phyloP scores from a whole-genome alignment of 2,888 invertebrate genomes.

The Drosophila kuntzei region DNA sequence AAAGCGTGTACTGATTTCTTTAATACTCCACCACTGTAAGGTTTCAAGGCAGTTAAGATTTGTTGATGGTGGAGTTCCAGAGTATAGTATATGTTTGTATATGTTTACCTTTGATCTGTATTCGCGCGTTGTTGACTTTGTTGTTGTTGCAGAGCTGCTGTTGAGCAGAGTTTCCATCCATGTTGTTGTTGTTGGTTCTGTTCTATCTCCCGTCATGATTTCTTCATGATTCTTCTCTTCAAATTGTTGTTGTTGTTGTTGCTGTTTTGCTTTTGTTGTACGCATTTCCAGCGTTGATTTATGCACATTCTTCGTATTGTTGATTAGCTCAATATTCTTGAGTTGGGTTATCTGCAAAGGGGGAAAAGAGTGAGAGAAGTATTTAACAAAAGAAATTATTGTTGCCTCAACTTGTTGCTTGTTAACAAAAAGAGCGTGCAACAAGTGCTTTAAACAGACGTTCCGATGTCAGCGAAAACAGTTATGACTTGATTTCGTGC shows the following conservation, averaged over 20 bases:
- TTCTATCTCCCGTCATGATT: slow-evolving; percentile 42
- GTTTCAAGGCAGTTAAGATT: no score
- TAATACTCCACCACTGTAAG: no score
- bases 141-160: slow-evolving; percentile 55
- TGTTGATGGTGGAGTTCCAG: no score
- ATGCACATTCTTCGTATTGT: slow-evolving; percentile 82
- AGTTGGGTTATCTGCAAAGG: slow-evolving; percentile 86
- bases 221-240: slow-evolving; percentile 42
- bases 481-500: slow-evolving; percentile 72
- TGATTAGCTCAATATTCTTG: slow-evolving; percentile 86
- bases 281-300: slow-evolving; percentile 78
- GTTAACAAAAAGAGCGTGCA: slow-evolving; percentile 46
- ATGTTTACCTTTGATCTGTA: slow-evolving; percentile 78
- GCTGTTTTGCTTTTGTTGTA: slow-evolving; percentile 50
- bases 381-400: slow-evolving; percentile 22
- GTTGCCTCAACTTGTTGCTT: slow-evolving; percentile 14
- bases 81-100: no score
- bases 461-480: slow-evolving; percentile 48
- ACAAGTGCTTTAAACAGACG: slow-evolving; percentile 40
- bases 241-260: slow-evolving; percentile 18
- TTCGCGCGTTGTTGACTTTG: slow-evolving; percentile 54
- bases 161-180: slow-evolving; percentile 67
- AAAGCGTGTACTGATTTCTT: no score
- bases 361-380: slow-evolving; percentile 24
- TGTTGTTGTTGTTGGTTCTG: slow-evolving; percentile 44